Evolutionary conservation across 2,888 invertebrate species (phyloP), one percentile per base, ranked within the genome.

Genomic region (Carterocephalus palaemon): DNA sequence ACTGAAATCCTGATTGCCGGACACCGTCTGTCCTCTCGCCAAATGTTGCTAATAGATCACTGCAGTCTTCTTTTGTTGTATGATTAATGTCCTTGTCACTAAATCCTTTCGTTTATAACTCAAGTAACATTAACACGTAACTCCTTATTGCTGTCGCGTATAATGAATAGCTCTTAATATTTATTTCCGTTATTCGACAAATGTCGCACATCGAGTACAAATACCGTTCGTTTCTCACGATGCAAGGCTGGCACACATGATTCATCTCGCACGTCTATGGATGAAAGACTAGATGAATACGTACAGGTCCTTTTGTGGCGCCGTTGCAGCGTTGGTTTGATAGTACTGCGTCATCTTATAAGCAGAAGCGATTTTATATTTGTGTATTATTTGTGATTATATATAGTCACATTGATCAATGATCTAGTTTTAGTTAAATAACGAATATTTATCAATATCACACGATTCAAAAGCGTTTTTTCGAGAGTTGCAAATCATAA

Each of bases 141-240:
- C 23, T 12, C 23, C 9, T n/a, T n/a, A n/a, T n/a, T n/a, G n/a
- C n/a, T 16, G 24, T 8, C 24, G 20, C 10, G 15, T 29, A 4
- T 40, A 12, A 26, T 28, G 12, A 41, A 34, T 33, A 34, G 28
- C 13, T 2, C 26, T 10, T 26, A 12, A 34, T 34, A 34, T 28
- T 34, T 42, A 42, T 42, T 28, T 33, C 42, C 42, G 42, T 33
- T 26, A 42, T 34, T 20, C 34, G 15, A 42, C 34, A 42, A 34
- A 34, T 42, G 42, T 42, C 42, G 28, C 34, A 20, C 15, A 28
- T 34, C 42, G 13, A 42, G 10, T 20, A 34, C 34, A 20, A 28
- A 28, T 42, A 42, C 42, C 33, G 42, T 42, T 42, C 28, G 34
- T 34, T 41, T 42, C 42, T 42, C 42, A 34, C 42, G 42, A 42